Evolutionary conservation across 64 coral and sea anemone genomes (phyloP).

Genomic region (Porites australiensis): DNA sequence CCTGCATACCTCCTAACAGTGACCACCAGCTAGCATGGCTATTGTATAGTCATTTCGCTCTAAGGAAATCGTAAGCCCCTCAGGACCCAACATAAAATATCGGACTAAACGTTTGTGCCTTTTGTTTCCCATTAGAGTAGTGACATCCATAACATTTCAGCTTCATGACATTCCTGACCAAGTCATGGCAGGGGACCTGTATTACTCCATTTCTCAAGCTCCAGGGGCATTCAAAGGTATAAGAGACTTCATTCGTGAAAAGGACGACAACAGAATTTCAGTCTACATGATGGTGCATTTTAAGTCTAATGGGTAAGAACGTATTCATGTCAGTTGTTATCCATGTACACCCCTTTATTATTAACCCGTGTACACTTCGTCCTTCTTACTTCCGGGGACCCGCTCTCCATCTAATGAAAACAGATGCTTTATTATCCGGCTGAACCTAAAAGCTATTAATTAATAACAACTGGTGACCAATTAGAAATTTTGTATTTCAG

Average conservation of each 20-base stretch:
- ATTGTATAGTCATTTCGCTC: too few species aligned
- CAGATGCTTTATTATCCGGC: too few species aligned
- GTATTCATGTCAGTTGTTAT: not conserved
- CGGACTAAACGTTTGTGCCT: not conserved
- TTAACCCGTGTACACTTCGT: too few species aligned
- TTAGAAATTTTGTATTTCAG: too few species aligned
- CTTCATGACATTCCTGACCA: conserved; percentile 58
- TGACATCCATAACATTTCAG: conserved; percentile 72
- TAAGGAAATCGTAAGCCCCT: too few species aligned
- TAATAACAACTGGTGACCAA: too few species aligned
- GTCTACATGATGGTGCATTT: conserved; percentile 79
- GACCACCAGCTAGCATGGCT: too few species aligned
- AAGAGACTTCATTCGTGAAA: conserved; percentile 43
- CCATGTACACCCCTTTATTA: not conserved
- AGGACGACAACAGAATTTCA: conserved; percentile 57
- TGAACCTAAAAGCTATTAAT: too few species aligned
- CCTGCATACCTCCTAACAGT: too few species aligned
- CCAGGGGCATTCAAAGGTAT: conserved; percentile 44
- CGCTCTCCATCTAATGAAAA: too few species aligned
- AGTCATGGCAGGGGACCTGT: conserved; percentile 67
- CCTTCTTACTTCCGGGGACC: too few species aligned
- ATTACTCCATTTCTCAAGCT: conserved; percentile 67
- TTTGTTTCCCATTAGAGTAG: conserved; percentile 54
- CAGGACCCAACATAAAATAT: not conserved
- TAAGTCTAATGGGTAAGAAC: conserved; percentile 51